Conservation (phyloP, 1,140 invertebrate species). For the Rhizoglyphus robini region DNA sequence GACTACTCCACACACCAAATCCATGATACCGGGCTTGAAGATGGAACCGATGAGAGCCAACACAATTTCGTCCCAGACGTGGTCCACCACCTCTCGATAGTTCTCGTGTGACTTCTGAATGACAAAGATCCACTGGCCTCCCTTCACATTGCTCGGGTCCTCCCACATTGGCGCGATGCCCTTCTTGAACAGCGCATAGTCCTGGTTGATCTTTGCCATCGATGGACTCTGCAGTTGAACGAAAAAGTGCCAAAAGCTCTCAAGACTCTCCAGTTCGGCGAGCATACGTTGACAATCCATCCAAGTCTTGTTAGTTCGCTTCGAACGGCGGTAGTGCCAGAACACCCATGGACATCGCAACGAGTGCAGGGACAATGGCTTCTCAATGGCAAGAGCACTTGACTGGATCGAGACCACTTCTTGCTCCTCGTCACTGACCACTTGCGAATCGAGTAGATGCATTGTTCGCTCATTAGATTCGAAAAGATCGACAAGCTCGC, state of each 20-base stretch:
- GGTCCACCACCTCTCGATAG: not conserved
- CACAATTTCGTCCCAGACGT: conserved; percentile 1
- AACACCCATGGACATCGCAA: not conserved
- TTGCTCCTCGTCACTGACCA: not conserved
- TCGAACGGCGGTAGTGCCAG: conserved; percentile 5
- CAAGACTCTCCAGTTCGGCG: not conserved
- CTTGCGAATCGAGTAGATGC: too few species aligned
- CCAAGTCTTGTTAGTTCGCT: not conserved
- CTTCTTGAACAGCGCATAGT: conserved; percentile 15
- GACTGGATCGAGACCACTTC: not conserved
- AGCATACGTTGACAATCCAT: conserved; percentile 12
- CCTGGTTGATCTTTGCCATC: not conserved
- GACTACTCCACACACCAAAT: conserved; percentile 9
- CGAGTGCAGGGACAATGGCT: not conserved
- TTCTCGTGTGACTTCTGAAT: not conserved
- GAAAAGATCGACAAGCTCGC: too few species aligned
- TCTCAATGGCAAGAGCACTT: too few species aligned
- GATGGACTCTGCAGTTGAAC: not conserved
- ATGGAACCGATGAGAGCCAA: not conserved
- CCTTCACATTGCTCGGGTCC: conserved; percentile 14
- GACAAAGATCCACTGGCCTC: conserved; percentile 16
- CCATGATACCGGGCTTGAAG: not conserved
- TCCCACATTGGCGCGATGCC: conserved; percentile 19
- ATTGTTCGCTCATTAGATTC: too few species aligned
- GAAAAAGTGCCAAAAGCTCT: conserved; percentile 3